Conservation (phyloP, 1,140 invertebrate genomes). For the Trypoxylus dichotomus region DNA sequence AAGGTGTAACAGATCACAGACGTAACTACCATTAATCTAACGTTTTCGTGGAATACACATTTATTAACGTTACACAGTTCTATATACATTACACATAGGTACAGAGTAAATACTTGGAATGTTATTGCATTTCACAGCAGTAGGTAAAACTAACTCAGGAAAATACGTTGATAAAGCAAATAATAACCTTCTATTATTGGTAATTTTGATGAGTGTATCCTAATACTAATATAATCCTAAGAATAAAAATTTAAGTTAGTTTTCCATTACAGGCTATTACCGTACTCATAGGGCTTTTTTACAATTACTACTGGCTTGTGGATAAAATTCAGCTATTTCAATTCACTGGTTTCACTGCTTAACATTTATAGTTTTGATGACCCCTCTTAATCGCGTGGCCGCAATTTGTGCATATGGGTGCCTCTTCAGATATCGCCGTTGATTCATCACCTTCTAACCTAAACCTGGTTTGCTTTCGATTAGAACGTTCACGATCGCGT, state of each 20-base stretch:
- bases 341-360: background rate
- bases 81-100: background rate
- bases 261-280: too few relatives aligned
- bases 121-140: conserved; percentile 40
- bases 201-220: too few relatives aligned
- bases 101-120: conserved; percentile 16
- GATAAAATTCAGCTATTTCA: background rate
- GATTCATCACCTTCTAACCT: background rate
- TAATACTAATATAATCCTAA: too few relatives aligned
- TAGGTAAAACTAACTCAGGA: background rate
- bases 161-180: too few relatives aligned
- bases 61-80: background rate
- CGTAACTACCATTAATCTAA: background rate
- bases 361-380: background rate
- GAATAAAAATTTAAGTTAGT: too few relatives aligned
- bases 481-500: too few relatives aligned
- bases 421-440: too few relatives aligned
- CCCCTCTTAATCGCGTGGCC: conserved; percentile 39
- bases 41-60: background rate
- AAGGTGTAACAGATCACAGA: too few relatives aligned
- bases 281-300: too few relatives aligned
- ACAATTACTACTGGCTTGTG: background rate
- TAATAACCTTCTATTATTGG: too few relatives aligned
- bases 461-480: background rate
- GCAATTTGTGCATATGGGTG: conserved; percentile 45